Conservation (phyloP, 2,888 invertebrate genomes). For the Chrysomela aeneicollis region DNA sequence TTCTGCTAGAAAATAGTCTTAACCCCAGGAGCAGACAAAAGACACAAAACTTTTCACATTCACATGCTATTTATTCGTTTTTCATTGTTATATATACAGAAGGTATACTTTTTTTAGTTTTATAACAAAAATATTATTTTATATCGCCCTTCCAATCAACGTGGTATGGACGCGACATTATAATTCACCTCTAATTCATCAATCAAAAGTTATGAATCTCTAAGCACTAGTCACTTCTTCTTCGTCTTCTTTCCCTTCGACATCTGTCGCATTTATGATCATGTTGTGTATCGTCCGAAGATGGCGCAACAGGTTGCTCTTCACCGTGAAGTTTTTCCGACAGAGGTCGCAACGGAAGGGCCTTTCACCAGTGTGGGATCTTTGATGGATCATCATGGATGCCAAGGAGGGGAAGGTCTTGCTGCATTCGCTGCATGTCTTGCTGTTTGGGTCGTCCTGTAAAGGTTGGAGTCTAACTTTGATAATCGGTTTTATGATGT, state of each 20-base stretch:
- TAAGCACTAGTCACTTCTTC: conserved; percentile 17
- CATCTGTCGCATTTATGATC: conserved; percentile 62
- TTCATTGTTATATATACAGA: too few relatives aligned
- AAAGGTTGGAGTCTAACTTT: not conserved
- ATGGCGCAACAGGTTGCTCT: conserved; percentile 78
- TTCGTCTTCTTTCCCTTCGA: conserved; percentile 38
- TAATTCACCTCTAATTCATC: not conserved
- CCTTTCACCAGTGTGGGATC: conserved; percentile 78
- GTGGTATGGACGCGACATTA: too few relatives aligned
- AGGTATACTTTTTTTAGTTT: too few relatives aligned
- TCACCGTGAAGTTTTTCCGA: conserved; percentile 81
- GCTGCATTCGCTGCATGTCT: conserved; percentile 73
- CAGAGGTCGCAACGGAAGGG: conserved; percentile 79
- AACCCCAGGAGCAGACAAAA: too few relatives aligned
- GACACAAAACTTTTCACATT: too few relatives aligned
- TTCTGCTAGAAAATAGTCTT: too few relatives aligned
- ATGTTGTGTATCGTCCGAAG: conserved; percentile 79
- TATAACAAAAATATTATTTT: too few relatives aligned
- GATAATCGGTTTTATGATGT: too few relatives aligned
- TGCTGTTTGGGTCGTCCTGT: conserved; percentile 58
- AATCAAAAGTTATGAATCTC: not conserved
- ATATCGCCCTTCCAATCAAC: too few relatives aligned
- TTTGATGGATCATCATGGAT: conserved; percentile 79
- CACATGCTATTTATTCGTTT: too few relatives aligned
- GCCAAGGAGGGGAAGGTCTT: conserved; percentile 81